phyloP scores from a whole-genome alignment of 2,888 invertebrate genomes.

The Rotaria magnacalcarata region DNA sequence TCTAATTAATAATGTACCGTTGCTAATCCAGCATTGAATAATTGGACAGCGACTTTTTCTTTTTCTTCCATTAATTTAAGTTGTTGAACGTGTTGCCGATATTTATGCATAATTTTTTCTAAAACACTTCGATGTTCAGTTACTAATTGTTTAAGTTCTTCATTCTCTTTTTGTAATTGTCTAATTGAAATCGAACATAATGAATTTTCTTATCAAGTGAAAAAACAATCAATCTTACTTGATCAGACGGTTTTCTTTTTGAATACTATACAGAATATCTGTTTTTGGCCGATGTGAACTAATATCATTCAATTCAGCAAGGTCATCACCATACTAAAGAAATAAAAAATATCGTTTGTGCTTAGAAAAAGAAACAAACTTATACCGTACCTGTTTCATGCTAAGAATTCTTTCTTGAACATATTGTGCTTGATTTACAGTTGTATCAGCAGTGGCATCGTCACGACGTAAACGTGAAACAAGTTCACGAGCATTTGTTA shows the following conservation, averaged over 20 bases:
- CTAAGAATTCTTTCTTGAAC: slow-evolving; percentile 25
- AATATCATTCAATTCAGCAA: slow-evolving; percentile 80
- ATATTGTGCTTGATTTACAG: slow-evolving; percentile 35
- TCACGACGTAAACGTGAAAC: slow-evolving; percentile 32
- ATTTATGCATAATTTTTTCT: slow-evolving; percentile 93
- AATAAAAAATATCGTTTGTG: background rate
- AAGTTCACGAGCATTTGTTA: slow-evolving; percentile 23
- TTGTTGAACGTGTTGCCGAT: slow-evolving; percentile 80
- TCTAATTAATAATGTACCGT: slow-evolving; percentile 18
- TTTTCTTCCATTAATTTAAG: slow-evolving; percentile 74
- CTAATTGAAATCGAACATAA: slow-evolving; percentile 66
- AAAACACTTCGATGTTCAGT: slow-evolving; percentile 89
- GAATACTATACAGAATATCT: slow-evolving; percentile 80
- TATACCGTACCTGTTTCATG: background rate
- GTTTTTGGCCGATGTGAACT: slow-evolving; percentile 81
- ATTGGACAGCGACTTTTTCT: slow-evolving; percentile 59
- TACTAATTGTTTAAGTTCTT: slow-evolving; percentile 77
- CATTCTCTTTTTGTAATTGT: slow-evolving; percentile 85
- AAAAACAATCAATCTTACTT: background rate
- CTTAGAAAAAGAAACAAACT: background rate
- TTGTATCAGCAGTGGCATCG: slow-evolving; percentile 33
- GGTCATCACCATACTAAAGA: slow-evolving; percentile 79
- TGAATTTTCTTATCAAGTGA: slow-evolving; percentile 68
- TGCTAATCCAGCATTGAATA: slow-evolving; percentile 39
- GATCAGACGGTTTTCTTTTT: slow-evolving; percentile 56